Conservation (phyloP, 1,140 invertebrate genomes). For the Vanessa atalanta region DNA sequence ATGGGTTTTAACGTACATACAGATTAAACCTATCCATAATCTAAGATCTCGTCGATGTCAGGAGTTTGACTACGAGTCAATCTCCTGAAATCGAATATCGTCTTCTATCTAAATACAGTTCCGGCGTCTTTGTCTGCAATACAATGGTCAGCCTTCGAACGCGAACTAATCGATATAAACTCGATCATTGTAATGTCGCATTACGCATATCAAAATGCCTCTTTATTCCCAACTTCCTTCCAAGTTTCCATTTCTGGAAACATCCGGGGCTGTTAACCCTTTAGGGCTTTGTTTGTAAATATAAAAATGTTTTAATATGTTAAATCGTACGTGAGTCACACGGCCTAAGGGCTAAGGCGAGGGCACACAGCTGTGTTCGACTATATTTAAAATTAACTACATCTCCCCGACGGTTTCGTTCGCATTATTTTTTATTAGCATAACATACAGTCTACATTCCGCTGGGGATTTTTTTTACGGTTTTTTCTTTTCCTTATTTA, state of each 20-base stretch:
- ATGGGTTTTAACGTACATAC: too few relatives aligned
- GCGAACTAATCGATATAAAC: neutral
- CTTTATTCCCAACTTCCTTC: slow-evolving; percentile 61
- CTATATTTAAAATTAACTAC: slow-evolving; percentile 31
- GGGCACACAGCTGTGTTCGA: slow-evolving; percentile 41
- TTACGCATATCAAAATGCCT: slow-evolving; percentile 48
- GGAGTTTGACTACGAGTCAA: too few relatives aligned
- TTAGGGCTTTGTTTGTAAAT: slow-evolving; percentile 67
- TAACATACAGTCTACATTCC: neutral
- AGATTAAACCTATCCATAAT: too few relatives aligned
- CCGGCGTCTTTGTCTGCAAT: neutral
- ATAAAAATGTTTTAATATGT: slow-evolving; percentile 64
- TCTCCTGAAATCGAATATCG: too few relatives aligned
- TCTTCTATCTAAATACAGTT: neutral
- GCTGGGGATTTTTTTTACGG: neutral
- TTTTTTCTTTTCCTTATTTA: slow-evolving; percentile 8
- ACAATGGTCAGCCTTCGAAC: slow-evolving; percentile 13
- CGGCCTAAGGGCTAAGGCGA: slow-evolving; percentile 32
- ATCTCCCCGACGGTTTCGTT: neutral
- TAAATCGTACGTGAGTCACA: slow-evolving; percentile 58
- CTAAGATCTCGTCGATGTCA: too few relatives aligned
- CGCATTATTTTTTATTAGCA: slow-evolving; percentile 11
- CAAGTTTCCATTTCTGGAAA: slow-evolving; percentile 58
- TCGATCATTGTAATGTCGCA: slow-evolving; percentile 47
- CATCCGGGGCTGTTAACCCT: slow-evolving; percentile 65